A percentile compares a stretch with the other conserved stretches of the same genome.
phyloP scores from a whole-genome alignment of 2,113 vertebrate genomes.

The Albula goreensis region DNA sequence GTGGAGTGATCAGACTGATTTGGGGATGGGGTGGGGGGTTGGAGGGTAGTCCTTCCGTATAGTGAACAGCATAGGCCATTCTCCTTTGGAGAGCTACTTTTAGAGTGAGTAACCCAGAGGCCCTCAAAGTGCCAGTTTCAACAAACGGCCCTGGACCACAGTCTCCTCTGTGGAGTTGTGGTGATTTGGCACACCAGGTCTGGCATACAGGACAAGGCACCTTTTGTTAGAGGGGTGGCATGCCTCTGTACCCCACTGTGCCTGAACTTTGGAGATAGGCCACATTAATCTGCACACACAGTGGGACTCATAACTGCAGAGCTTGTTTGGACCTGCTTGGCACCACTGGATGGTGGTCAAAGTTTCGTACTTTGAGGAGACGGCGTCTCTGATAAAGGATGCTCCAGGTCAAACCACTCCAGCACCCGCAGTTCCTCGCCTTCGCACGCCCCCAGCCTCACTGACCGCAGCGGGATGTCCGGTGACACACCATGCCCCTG shows the following conservation, averaged over 20 bases:
- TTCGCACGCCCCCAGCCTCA: constrained; percentile 35
- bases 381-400: not conserved
- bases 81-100: not conserved
- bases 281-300: not conserved
- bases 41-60: not conserved
- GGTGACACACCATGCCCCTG: not conserved
- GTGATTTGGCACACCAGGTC: not conserved
- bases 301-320: not conserved
- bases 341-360: not conserved
- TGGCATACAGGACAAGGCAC: not conserved
- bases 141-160: not conserved
- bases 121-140: not conserved
- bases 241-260: not conserved
- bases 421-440: constrained; percentile 8
- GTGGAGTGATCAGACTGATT: not conserved
- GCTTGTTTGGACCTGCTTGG: not conserved
- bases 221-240: not conserved
- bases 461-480: constrained; percentile 42
- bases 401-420: not conserved
- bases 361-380: not conserved
- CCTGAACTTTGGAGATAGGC: not conserved
- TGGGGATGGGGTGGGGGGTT: not conserved
- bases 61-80: not conserved
- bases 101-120: not conserved
- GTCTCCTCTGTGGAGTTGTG: not conserved